Base-by-base conservation (phyloP, 2,888 invertebrate species). In the Ferrisia virgata region DNA sequence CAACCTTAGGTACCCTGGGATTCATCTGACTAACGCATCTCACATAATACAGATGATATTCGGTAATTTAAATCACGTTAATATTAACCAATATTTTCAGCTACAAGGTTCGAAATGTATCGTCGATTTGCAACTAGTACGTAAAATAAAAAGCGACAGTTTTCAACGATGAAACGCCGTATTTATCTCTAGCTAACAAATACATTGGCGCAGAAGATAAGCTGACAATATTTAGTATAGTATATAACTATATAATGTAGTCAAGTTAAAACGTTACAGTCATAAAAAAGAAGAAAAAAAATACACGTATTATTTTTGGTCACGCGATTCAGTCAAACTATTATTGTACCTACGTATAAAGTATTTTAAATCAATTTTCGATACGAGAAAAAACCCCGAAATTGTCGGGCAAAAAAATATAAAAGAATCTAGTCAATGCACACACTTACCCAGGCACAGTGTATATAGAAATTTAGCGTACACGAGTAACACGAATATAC, bases 201-300 rank as follows among this genome's bases (percentile, higher is more conserved):
- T 18, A 18, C 18, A 43, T 47, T 18, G 18, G 47, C 18, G 43
- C 47, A 47, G 47, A 47, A 47, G 47, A 47, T 47, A 47, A 47
- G 4, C 47, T 47, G 47, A 47, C 47, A 47, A 47, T 47, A 18
- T n/a, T n/a, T n/a, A n/a, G n/a, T n/a, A n/a, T n/a, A n/a, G n/a
- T n/a, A n/a, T n/a, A n/a, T n/a, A n/a, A n/a, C n/a, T n/a, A 39
- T 39, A 39, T 39, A 39, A 39, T 39, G 5, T 39, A 53, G n/a
- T n/a, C 15, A 28, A 25, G 28, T 31, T 64, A 72, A 72, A 72
- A 72, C 33, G 72, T 72, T n/a, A n/a, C 18, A 33, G 33, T 72
- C 33, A 72, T 72, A 72, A 72, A 72, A 33, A 72, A n/a, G n/a
- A n/a, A n/a, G n/a, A n/a, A n/a, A n/a, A n/a, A 72, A 72, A 72